Evolutionary conservation across 37 sponge, comb jelly and placozoan genomes (phyloP).

Genomic region (Aplysina aerophoba): DNA sequence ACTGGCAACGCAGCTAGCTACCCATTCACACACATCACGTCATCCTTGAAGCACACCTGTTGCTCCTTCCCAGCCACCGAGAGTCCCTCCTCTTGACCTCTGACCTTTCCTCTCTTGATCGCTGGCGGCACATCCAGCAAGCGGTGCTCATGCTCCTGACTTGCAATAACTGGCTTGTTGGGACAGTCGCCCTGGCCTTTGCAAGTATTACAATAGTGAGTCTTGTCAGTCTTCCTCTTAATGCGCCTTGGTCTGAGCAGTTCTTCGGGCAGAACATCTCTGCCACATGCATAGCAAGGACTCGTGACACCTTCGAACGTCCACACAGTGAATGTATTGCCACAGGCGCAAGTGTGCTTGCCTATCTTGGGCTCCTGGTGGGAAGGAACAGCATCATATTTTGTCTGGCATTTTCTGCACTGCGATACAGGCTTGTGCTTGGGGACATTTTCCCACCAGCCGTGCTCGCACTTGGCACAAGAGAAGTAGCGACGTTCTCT

Average conservation of each 20-base stretch:
- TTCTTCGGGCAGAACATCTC: not conserved
- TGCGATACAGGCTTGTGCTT: constrained; percentile 31
- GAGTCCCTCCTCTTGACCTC: too few relatives aligned
- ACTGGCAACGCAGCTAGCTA: too few relatives aligned
- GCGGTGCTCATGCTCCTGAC: too few relatives aligned
- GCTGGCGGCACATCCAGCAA: too few relatives aligned
- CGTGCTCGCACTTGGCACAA: constrained; percentile 27
- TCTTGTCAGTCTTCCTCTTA: constrained; percentile 12
- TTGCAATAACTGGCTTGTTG: too few relatives aligned
- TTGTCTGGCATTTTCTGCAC: constrained; percentile 23
- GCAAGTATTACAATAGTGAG: constrained; percentile 11
- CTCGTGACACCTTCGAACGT: not conserved
- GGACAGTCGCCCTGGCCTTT: constrained; percentile 14
- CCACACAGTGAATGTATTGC: constrained; percentile 4
- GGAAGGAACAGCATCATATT: constrained; percentile 40
- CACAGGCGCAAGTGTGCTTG: constrained; percentile 24
- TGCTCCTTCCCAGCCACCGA: too few relatives aligned
- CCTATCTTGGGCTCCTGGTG: constrained; percentile 39
- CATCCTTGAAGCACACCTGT: too few relatives aligned
- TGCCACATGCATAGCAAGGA: constrained; percentile 24
- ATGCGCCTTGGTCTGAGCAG: not conserved
- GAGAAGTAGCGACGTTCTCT: constrained; percentile 48
- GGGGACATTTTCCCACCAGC: constrained; percentile 38
- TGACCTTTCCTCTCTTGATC: too few relatives aligned
- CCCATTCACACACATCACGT: too few relatives aligned